Percentiles rank a stretch among this genome's conserved stretches.
These are phyloP conservation scores for Ficedula albicollis DNA, from an alignment of 2,797 vertebrate genomes.

Conservation along the genomic window DNA sequence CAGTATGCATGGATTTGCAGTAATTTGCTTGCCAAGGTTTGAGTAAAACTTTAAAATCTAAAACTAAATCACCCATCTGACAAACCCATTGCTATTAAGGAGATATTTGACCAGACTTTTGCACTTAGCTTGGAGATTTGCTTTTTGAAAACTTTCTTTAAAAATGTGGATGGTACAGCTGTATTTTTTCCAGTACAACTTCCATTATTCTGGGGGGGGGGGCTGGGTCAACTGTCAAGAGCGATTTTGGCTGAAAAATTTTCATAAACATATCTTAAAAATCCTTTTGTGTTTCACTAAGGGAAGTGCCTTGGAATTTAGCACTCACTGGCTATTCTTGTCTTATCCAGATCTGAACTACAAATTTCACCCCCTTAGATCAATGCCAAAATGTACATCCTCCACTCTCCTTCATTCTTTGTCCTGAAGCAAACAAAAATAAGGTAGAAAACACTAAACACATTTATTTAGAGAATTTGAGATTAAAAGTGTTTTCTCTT, in stretches of 20 bases:
- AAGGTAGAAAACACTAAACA: not conserved
- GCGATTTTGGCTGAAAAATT: not conserved
- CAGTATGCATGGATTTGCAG: not conserved
- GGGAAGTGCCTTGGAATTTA: not conserved
- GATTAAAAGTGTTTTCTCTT: not conserved
- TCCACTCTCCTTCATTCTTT: not conserved
- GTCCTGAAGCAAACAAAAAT: not conserved
- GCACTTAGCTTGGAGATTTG: not conserved
- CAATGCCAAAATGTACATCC: not conserved
- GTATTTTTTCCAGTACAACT: not conserved
- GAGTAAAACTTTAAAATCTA: not conserved
- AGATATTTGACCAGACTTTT: not conserved
- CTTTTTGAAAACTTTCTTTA: not conserved
- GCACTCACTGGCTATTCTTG: not conserved
- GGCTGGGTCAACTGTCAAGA: not conserved
- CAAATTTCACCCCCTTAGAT: not conserved
- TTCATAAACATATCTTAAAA: not conserved
- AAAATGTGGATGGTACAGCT: not conserved
- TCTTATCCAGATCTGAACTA: not conserved
- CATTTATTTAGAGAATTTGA: not conserved
- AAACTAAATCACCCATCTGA: not conserved
- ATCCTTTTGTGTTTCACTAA: not conserved
- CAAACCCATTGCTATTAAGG: not conserved
- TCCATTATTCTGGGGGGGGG: not conserved
- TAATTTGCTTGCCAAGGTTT: not conserved